Evolutionary conservation across 2,113 vertebrate genomes (phyloP).

Genomic region (Suricata suricatta): DNA sequence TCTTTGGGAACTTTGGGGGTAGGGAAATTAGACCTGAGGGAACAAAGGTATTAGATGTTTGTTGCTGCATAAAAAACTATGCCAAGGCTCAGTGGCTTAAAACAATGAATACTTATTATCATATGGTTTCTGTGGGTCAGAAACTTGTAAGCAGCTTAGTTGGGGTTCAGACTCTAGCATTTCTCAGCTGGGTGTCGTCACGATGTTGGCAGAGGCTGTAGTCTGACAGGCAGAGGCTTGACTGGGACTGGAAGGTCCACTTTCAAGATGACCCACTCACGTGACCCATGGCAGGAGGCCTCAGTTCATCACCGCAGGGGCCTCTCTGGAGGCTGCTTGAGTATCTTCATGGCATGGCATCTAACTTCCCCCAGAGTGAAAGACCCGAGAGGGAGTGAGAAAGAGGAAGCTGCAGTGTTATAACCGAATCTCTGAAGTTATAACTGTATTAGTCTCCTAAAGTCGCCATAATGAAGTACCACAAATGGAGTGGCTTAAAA

Average conservation of each 20-base stretch:
- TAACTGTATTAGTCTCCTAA: not conserved
- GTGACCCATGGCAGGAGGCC: not conserved
- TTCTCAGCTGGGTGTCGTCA: not conserved
- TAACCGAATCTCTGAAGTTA: not conserved
- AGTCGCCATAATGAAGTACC: not conserved
- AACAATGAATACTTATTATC: conserved; percentile 12
- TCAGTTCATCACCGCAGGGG: not conserved
- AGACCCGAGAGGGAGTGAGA: not conserved
- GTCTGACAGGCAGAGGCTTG: not conserved
- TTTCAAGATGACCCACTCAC: not conserved
- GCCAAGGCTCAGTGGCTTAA: not conserved
- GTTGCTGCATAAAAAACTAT: not conserved
- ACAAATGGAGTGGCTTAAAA: not conserved
- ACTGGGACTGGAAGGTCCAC: not conserved
- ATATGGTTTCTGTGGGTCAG: not conserved
- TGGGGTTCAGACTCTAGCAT: not conserved
- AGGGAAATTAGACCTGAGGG: conserved; percentile 24
- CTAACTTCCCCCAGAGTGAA: not conserved
- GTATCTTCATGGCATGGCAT: not conserved
- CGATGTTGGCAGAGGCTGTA: not conserved
- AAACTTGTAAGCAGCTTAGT: not conserved
- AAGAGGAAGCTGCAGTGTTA: not conserved
- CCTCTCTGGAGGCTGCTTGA: not conserved
- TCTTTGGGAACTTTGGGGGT: conserved; percentile 1
- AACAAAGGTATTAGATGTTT: conserved; percentile 29